phyloP scores from a whole-genome alignment of 2,797 vertebrate genomes.

The Selene dorsalis region DNA sequence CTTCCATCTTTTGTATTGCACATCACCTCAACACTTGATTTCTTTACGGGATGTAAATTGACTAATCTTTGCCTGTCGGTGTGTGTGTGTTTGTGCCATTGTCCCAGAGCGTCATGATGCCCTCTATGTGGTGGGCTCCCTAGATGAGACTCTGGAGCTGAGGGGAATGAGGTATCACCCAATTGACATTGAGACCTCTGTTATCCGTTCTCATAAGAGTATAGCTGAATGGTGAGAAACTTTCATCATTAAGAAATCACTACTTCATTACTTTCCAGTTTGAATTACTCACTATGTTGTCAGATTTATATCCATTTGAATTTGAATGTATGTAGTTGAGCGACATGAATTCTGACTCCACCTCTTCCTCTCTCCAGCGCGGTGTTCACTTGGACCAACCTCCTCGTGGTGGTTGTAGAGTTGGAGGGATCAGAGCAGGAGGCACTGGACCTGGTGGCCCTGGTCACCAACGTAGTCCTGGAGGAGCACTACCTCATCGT shows the following conservation, averaged over 20 bases:
- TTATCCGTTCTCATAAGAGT: constrained; percentile 91
- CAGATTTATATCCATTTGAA: neutral
- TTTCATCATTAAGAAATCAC: neutral
- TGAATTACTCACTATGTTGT: neutral
- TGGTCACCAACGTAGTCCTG: constrained; percentile 95
- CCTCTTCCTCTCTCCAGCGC: constrained; percentile 76
- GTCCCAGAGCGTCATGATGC: constrained; percentile 90
- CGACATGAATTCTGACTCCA: neutral
- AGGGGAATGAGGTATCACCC: constrained; percentile 93
- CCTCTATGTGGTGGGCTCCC: constrained; percentile 90
- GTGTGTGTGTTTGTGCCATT: neutral
- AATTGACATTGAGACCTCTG: constrained; percentile 92
- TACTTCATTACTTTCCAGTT: neutral
- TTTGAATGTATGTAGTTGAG: neutral
- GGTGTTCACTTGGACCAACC: constrained; percentile 98
- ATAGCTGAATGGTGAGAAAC: constrained; percentile 90
- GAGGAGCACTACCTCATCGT: constrained; percentile 98
- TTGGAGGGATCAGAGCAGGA: constrained; percentile 95
- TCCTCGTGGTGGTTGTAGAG: constrained; percentile 96
- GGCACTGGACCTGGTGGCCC: constrained; percentile 92
- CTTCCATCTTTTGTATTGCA: neutral
- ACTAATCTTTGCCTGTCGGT: constrained; percentile 2
- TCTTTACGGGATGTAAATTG: neutral
- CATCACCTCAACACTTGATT: neutral
- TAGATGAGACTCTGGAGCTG: constrained; percentile 92